These are phyloP conservation scores for Aphidius ervi DNA, from an alignment of 1,140 invertebrate species.

Conservation along the genomic window DNA sequence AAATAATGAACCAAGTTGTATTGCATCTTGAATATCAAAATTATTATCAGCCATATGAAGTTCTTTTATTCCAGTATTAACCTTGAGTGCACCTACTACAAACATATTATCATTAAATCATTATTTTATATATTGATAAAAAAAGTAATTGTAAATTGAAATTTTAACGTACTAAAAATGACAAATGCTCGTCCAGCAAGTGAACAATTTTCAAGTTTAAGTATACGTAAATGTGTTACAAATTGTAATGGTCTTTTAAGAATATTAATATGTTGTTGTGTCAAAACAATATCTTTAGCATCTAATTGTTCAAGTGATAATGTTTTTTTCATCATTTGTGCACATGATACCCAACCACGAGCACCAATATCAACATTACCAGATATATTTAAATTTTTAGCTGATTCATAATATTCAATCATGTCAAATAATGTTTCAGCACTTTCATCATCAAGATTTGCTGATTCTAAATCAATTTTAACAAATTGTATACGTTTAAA, in stretches of 20 bases:
- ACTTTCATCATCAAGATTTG: slow-evolving; percentile 66
- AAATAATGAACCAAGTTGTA: slow-evolving; percentile 69
- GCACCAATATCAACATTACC: slow-evolving; percentile 69
- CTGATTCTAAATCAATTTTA: slow-evolving; percentile 64
- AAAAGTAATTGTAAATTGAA: too few relatives aligned
- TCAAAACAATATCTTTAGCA: slow-evolving; percentile 62
- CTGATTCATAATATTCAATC: slow-evolving; percentile 88
- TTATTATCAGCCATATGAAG: slow-evolving; percentile 80
- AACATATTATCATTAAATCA: slow-evolving; percentile 2
- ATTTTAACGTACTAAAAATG: slow-evolving; percentile 58
- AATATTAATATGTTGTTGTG: slow-evolving; percentile 66
- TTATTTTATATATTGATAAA: slow-evolving; percentile 9
- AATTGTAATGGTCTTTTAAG: slow-evolving; percentile 65
- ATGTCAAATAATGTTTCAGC: slow-evolving; percentile 79
- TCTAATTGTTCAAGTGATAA: slow-evolving; percentile 68
- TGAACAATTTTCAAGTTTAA: slow-evolving; percentile 72
- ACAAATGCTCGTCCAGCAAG: slow-evolving; percentile 63
- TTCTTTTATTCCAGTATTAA: slow-evolving; percentile 75
- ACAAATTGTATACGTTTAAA: slow-evolving; percentile 71
- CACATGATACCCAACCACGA: slow-evolving; percentile 77
- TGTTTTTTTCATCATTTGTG: slow-evolving; percentile 76
- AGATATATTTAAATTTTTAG: slow-evolving; percentile 71
- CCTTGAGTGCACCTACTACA: slow-evolving; percentile 72
- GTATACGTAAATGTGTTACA: slow-evolving; percentile 63
- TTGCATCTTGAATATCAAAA: slow-evolving; percentile 69